These are phyloP conservation scores for Sebastolobus alascanus DNA, from an alignment of 2,797 vertebrate genomes.

Conservation along the genomic window DNA sequence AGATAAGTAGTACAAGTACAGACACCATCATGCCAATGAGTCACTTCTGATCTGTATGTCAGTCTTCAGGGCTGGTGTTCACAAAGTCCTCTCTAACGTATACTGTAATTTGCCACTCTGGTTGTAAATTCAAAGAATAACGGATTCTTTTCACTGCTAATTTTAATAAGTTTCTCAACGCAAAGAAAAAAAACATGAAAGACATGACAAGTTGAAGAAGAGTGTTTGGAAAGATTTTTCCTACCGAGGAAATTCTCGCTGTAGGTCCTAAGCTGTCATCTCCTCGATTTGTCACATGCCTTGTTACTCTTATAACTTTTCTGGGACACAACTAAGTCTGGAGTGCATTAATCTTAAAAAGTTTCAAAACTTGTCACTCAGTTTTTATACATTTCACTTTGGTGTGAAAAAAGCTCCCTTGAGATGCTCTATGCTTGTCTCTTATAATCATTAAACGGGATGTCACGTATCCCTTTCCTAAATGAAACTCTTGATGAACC, in stretches of 20 bases:
- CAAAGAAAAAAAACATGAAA: slow-evolving; percentile 11
- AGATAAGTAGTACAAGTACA: not conserved
- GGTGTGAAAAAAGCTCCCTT: slow-evolving; percentile 5
- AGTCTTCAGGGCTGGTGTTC: slow-evolving; percentile 7
- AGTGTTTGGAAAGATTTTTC: slow-evolving; percentile 15
- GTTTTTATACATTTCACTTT: slow-evolving; percentile 18
- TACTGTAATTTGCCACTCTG: slow-evolving; percentile 29
- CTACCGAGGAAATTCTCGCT: slow-evolving; percentile 13
- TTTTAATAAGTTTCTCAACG: slow-evolving; percentile 31
- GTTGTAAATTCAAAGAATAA: slow-evolving; percentile 31
- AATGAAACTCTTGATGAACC: slow-evolving; percentile 12
- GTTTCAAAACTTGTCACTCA: slow-evolving; percentile 12
- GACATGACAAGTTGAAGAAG: slow-evolving; percentile 14
- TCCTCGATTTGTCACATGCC: slow-evolving; percentile 24
- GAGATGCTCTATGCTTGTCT: slow-evolving; percentile 13
- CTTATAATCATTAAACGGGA: slow-evolving; percentile 17
- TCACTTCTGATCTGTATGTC: slow-evolving; percentile 23
- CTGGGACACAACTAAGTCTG: slow-evolving; percentile 20
- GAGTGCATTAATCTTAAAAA: not conserved
- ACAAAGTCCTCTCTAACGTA: slow-evolving; percentile 15
- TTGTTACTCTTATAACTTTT: slow-evolving; percentile 36
- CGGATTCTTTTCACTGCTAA: slow-evolving; percentile 31
- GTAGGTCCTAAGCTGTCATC: slow-evolving; percentile 17
- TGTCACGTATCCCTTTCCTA: not conserved
- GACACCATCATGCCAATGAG: slow-evolving; percentile 2